Percentiles rank a stretch among this genome's conserved stretches.
These are phyloP conservation scores for Rallus crepitans DNA, from an alignment of 2,797 vertebrate genomes.

Conservation along the genomic window DNA sequence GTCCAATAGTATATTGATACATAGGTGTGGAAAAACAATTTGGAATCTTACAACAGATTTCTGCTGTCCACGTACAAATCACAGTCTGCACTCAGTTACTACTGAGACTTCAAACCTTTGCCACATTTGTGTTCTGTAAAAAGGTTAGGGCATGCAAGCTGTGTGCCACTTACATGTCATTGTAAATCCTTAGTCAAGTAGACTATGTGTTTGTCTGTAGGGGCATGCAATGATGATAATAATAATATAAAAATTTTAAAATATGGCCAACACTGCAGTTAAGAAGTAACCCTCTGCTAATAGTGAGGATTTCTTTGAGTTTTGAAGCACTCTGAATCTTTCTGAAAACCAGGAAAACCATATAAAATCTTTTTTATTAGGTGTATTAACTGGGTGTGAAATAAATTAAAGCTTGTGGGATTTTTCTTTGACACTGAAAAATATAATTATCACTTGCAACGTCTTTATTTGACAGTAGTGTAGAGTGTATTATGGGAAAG, in stretches of 20 bases:
- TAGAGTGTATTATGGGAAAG: neutral
- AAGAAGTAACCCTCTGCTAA: neutral
- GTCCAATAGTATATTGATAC: neutral
- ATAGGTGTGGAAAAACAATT: neutral
- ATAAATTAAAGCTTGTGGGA: neutral
- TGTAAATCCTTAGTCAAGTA: neutral
- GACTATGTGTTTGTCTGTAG: neutral
- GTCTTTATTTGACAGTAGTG: neutral
- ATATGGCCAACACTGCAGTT: neutral
- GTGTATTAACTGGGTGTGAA: neutral
- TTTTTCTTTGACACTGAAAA: neutral
- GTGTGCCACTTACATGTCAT: rapidly evolving
- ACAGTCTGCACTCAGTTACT: neutral
- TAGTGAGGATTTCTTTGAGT: neutral
- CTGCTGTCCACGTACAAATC: neutral
- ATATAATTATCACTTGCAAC: neutral
- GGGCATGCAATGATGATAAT: neutral
- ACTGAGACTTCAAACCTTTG: neutral
- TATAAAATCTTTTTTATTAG: neutral
- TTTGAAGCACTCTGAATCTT: neutral
- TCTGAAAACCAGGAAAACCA: neutral
- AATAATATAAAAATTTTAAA: neutral
- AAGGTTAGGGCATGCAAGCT: neutral
- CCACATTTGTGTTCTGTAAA: neutral
- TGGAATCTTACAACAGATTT: neutral